These are phyloP conservation scores for Platichthys flesus DNA, from an alignment of 2,113 vertebrate species.

Conservation along the genomic window DNA sequence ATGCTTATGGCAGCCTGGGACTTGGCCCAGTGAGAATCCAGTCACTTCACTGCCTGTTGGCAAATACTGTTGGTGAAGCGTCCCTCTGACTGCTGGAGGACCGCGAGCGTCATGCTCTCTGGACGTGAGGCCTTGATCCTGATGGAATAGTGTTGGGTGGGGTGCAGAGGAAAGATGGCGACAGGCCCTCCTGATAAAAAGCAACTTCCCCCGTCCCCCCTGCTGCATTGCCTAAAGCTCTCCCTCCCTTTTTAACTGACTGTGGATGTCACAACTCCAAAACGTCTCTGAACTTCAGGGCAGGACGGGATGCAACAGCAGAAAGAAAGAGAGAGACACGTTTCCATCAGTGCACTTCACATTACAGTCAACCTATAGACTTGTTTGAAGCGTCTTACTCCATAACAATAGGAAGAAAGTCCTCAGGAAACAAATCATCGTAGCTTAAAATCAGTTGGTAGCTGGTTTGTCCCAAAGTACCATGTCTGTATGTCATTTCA, in stretches of 20 bases:
- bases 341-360: too few species aligned
- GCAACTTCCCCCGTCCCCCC: slow-evolving; percentile 27
- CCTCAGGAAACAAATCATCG: neutral
- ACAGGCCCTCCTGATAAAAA: slow-evolving; percentile 91
- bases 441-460: neutral
- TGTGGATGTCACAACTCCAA: slow-evolving; percentile 64
- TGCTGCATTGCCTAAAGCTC: slow-evolving; percentile 21
- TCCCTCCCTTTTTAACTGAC: slow-evolving; percentile 70
- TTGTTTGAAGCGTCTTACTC: neutral
- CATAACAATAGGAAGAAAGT: neutral
- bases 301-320: slow-evolving; percentile 41
- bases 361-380: too few species aligned
- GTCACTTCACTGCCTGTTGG: slow-evolving; percentile 16
- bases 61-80: slow-evolving; percentile 11
- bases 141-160: neutral
- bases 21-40: slow-evolving; percentile 4
- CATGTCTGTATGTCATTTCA: too few species aligned
- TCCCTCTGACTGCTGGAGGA: slow-evolving; percentile 88
- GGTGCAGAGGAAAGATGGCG: slow-evolving; percentile 87
- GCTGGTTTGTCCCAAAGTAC: too few species aligned
- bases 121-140: slow-evolving; percentile 83
- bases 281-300: slow-evolving; percentile 64
- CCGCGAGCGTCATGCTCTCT: slow-evolving; percentile 89
- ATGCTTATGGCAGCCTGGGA: slow-evolving; percentile 18
- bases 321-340: slow-evolving; percentile 14